Base-by-base conservation (phyloP, 2,888 invertebrate species). In the Thera britannica region DNA sequence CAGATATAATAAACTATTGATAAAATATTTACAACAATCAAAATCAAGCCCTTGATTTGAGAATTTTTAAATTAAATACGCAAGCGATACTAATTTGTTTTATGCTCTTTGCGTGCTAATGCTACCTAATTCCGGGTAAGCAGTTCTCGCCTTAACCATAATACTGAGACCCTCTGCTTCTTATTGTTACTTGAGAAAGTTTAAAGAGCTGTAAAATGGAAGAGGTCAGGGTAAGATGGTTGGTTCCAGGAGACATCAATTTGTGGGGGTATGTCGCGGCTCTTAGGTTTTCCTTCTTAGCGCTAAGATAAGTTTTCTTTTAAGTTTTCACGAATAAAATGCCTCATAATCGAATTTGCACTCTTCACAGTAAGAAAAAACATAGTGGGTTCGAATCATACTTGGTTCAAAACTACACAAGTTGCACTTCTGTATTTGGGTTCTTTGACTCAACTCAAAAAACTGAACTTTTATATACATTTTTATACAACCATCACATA, bases 61-160 rank as follows among this genome's bases (percentile, higher is more conserved):
- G n/a, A n/a, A n/a, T n/a, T n/a, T n/a, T n/a, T n/a, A n/a, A n/a
- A n/a, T n/a, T n/a, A n/a, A n/a, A n/a, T n/a, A n/a, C n/a, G n/a
- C n/a, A n/a, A n/a, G n/a, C n/a, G 66, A 68, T 56, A 63, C 62
- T 70, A 71, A 75, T 73, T 72, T 69, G 70, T 72, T 60, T 46
- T 52, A 23, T 49, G 70, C 70, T 72, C 68, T 68, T 74, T 72
- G 70, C 66, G 52, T 61, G 65, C 70, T 74, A 69, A 72, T 68
- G 68, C 68, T 58, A 64, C 67, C 57, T 76, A 68, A 76, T 75
- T 75, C 44, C 73, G 72, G 68, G 74, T 67, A 73, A 75, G 71
- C 72, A 71, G 67, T 67, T 67, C 56, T 57, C 23, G 70, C 65
- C 61, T 46, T 46, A 36, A n/a, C 55, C 65, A 67, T 56, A 41